A percentile compares a stretch with the other conserved stretches of the same genome.
These are phyloP conservation scores for Aleiodes leptofemur DNA, from an alignment of 2,888 invertebrate genomes.

Conservation along the genomic window DNA sequence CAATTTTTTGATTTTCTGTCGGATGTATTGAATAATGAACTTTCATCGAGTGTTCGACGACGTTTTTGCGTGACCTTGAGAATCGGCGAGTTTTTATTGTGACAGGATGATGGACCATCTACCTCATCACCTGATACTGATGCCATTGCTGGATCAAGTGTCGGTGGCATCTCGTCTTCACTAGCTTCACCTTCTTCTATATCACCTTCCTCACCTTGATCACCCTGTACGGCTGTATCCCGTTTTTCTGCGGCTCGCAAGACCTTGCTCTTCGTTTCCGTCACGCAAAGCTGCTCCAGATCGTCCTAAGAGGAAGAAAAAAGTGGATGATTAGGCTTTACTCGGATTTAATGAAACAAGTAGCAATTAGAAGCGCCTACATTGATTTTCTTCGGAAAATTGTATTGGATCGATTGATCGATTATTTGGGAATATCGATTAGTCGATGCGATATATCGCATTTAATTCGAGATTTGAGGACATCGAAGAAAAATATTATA, in stretches of 20 bases:
- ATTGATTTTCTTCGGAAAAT: too few relatives aligned
- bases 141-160: conserved; percentile 65
- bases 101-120: conserved; percentile 58
- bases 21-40: conserved; percentile 75
- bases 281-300: conserved; percentile 71
- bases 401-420: too few relatives aligned
- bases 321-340: too few relatives aligned
- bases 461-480: too few relatives aligned
- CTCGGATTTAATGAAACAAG: too few relatives aligned
- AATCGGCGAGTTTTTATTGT: conserved; percentile 33
- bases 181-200: conserved; percentile 65
- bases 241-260: conserved; percentile 51
- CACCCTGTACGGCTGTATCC: conserved; percentile 55
- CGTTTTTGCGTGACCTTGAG: conserved; percentile 58
- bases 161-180: conserved; percentile 69
- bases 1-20: conserved; percentile 88
- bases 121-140: conserved; percentile 63
- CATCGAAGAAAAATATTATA: too few relatives aligned
- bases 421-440: too few relatives aligned
- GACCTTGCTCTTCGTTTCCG: conserved; percentile 65
- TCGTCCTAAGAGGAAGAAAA: conserved; percentile 68
- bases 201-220: conserved; percentile 68
- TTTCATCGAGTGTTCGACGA: conserved; percentile 63
- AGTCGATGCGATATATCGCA: too few relatives aligned
- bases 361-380: too few relatives aligned